A percentile compares a stretch with the other conserved stretches of the same genome.
Evolutionary conservation across 2,888 invertebrate genomes (phyloP).

Genomic region (Nomada ferruginata): DNA sequence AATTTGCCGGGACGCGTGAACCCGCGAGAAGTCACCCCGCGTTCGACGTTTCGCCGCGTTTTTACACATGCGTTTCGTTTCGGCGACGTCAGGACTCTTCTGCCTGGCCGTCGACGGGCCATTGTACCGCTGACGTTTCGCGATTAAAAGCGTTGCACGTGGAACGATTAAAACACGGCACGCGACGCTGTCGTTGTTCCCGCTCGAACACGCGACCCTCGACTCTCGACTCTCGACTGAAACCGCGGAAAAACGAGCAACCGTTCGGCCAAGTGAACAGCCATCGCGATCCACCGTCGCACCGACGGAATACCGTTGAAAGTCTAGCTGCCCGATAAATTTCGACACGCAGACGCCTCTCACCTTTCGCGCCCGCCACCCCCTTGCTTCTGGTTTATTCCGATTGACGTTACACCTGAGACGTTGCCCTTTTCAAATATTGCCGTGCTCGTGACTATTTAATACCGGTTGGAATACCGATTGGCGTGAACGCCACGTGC

Average conservation of each 20-base stretch:
- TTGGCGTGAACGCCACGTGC: conserved; percentile 31
- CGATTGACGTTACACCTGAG: conserved; percentile 80
- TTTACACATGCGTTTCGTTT: conserved; percentile 7
- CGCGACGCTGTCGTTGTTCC: neutral
- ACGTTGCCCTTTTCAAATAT: conserved; percentile 78
- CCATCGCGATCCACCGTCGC: neutral
- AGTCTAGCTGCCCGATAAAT: conserved; percentile 60
- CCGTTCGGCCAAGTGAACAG: neutral
- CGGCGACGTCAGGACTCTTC: neutral
- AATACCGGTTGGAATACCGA: conserved; percentile 53
- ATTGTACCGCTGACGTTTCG: conserved; percentile 28
- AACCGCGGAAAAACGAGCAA: conserved; percentile 10
- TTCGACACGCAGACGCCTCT: conserved; percentile 22
- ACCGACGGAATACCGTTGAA: conserved; percentile 18
- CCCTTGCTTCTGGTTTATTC: conserved; percentile 76
- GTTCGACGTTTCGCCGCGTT: conserved; percentile 5
- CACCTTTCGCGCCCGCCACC: conserved; percentile 7
- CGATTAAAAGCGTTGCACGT: conserved; percentile 22
- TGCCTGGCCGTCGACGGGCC: neutral
- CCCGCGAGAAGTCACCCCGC: conserved; percentile 11
- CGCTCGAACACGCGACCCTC: neutral
- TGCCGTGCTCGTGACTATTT: conserved; percentile 77
- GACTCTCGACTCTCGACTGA: neutral
- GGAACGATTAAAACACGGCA: neutral
- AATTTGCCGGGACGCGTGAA: conserved; percentile 41